Evolutionary conservation across 2,888 invertebrate genomes (phyloP).

Genomic region (Scotopteryx bipunctaria): DNA sequence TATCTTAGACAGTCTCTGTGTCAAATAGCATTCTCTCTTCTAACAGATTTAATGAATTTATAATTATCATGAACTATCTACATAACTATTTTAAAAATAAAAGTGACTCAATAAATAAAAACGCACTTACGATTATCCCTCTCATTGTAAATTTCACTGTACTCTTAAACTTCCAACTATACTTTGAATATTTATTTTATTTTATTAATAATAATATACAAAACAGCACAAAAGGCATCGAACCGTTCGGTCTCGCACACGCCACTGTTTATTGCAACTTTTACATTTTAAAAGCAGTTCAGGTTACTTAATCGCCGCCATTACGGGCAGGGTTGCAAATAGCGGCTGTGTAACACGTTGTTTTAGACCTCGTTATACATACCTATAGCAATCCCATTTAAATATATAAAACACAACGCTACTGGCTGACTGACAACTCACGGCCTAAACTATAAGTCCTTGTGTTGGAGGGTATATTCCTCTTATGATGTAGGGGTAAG

Average conservation of each 20-base stretch:
- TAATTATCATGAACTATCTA: too few relatives aligned
- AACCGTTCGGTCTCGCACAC: constrained; percentile 28
- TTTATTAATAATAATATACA: not conserved
- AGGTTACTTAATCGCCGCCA: constrained; percentile 43
- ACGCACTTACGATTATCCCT: constrained; percentile 54
- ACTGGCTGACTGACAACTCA: too few relatives aligned
- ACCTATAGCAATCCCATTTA: too few relatives aligned
- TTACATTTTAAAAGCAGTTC: constrained; percentile 69
- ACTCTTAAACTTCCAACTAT: not conserved
- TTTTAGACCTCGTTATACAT: not conserved
- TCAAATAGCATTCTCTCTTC: too few relatives aligned
- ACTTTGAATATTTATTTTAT: not conserved
- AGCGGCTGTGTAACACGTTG: constrained; percentile 9
- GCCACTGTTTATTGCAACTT: constrained; percentile 62
- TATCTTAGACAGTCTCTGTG: too few relatives aligned
- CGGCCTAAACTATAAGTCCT: too few relatives aligned
- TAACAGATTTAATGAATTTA: too few relatives aligned
- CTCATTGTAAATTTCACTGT: constrained; percentile 42
- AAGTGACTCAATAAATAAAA: constrained; percentile 12
- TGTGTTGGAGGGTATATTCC: too few relatives aligned
- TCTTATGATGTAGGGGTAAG: too few relatives aligned
- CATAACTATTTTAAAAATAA: too few relatives aligned
- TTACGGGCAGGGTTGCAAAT: constrained; percentile 33
- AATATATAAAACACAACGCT: too few relatives aligned
- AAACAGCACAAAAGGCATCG: constrained; percentile 12